These are phyloP conservation scores for Naso thynnoides DNA, from an alignment of 2,797 vertebrate species.

Conservation along the genomic window DNA sequence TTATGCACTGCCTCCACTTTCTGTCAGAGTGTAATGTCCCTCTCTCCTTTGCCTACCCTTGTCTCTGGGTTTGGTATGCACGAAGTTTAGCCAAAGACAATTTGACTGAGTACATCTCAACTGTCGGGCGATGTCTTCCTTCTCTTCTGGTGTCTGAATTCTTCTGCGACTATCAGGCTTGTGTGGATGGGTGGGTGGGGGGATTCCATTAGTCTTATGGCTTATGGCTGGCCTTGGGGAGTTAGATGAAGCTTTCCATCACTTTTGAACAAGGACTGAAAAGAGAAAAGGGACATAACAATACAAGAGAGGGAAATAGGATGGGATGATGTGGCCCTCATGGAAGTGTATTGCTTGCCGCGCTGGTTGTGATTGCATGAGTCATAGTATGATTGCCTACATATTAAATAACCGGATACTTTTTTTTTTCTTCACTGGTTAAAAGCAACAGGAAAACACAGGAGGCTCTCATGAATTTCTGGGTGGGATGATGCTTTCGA, in stretches of 20 bases:
- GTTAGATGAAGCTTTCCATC: constrained; percentile 70
- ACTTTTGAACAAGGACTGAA: constrained; percentile 63
- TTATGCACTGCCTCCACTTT: constrained; percentile 28
- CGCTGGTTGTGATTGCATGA: constrained; percentile 43
- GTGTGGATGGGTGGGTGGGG: not conserved
- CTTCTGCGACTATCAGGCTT: constrained; percentile 26
- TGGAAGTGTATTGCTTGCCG: constrained; percentile 20
- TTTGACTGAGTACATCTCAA: constrained; percentile 52
- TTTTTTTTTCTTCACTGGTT: constrained; percentile 12
- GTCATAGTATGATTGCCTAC: constrained; percentile 28
- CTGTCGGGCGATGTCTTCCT: constrained; percentile 34
- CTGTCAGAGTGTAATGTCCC: constrained; percentile 44
- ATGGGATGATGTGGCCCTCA: constrained; percentile 40
- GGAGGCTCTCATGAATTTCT: not conserved
- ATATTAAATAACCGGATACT: constrained; percentile 1
- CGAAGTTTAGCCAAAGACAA: constrained; percentile 42
- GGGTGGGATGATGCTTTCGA: not conserved
- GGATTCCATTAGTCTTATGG: constrained; percentile 58
- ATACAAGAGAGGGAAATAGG: constrained; percentile 35
- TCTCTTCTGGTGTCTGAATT: constrained; percentile 48
- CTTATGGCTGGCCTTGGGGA: constrained; percentile 74
- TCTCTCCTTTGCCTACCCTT: constrained; percentile 58
- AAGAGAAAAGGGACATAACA: constrained; percentile 38
- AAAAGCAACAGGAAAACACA: not conserved
- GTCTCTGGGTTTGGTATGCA: constrained; percentile 53